phyloP scores from a whole-genome alignment of 1,140 invertebrate species.

The Drosophila nannoptera region DNA sequence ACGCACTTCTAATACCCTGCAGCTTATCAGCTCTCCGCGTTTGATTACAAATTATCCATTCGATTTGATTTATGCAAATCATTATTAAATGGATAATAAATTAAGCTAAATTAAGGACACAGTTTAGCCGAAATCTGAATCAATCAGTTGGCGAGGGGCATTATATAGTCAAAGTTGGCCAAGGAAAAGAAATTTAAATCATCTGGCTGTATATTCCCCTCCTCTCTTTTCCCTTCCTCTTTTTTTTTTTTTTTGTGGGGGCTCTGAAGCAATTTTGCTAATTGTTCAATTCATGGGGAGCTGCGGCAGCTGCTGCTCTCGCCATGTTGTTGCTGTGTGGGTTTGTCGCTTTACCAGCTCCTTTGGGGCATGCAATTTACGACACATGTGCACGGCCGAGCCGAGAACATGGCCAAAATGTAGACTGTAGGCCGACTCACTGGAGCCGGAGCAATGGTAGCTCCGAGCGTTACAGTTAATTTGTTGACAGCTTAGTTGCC shows the following conservation, averaged over 20 bases:
- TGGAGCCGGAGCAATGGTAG: not conserved
- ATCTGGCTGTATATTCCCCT: slow-evolving; percentile 34
- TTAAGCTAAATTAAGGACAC: too few species aligned
- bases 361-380: slow-evolving; percentile 65
- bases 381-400: slow-evolving; percentile 52
- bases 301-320: slow-evolving; percentile 46
- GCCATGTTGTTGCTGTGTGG: slow-evolving; percentile 18
- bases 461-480: too few species aligned
- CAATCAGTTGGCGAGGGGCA: too few species aligned
- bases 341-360: slow-evolving; percentile 40
- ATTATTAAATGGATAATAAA: too few species aligned
- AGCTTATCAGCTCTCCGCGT: too few species aligned
- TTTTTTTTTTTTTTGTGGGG: slow-evolving; percentile 2
- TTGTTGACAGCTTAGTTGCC: not conserved
- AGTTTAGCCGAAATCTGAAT: too few species aligned
- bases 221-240: slow-evolving; percentile 5
- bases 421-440: slow-evolving; percentile 19
- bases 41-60: too few species aligned
- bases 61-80: not conserved
- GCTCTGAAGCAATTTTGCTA: slow-evolving; percentile 47
- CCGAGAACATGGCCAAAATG: slow-evolving; percentile 48
- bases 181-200: slow-evolving; percentile 48
- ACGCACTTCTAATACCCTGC: too few species aligned
- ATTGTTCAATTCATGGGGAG: slow-evolving; percentile 67
- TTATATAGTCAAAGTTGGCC: too few species aligned